These are phyloP conservation scores for Cichladusa arquata DNA, from an alignment of 2,113 vertebrate species.

Conservation along the genomic window DNA sequence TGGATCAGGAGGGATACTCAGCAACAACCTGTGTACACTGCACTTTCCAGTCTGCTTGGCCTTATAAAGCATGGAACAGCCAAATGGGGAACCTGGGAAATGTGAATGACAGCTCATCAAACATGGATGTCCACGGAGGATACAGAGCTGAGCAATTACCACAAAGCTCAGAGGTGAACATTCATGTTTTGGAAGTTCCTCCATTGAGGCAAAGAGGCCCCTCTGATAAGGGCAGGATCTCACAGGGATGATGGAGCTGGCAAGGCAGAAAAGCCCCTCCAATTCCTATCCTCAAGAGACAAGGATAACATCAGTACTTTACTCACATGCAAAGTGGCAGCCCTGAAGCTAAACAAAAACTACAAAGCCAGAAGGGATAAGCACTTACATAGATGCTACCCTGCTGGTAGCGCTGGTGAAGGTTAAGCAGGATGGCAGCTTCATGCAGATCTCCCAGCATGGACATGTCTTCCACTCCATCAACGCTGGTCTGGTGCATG, in stretches of 20 bases:
- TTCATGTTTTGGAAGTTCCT: neutral
- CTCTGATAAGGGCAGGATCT: neutral
- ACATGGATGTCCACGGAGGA: neutral
- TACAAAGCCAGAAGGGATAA: neutral
- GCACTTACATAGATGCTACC: slow-evolving; percentile 85
- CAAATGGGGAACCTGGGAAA: neutral
- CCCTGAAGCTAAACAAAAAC: neutral
- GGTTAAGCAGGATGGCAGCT: slow-evolving; percentile 89
- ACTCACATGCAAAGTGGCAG: neutral
- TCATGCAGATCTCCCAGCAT: slow-evolving; percentile 86
- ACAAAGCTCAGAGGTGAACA: neutral
- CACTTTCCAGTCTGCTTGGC: neutral
- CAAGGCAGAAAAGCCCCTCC: neutral
- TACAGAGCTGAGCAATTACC: neutral
- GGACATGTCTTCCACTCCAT: slow-evolving; percentile 91
- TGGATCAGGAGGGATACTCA: neutral
- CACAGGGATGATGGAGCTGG: neutral
- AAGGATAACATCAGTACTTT: neutral
- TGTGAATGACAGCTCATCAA: neutral
- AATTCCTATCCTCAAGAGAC: neutral
- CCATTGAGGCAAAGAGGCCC: neutral
- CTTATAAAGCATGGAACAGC: neutral
- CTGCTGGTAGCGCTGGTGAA: slow-evolving; percentile 83
- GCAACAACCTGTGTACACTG: neutral
- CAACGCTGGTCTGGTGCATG: slow-evolving; percentile 83